Base-by-base conservation (phyloP, 2,113 vertebrate species). In the Poeciliopsis retropinna region DNA sequence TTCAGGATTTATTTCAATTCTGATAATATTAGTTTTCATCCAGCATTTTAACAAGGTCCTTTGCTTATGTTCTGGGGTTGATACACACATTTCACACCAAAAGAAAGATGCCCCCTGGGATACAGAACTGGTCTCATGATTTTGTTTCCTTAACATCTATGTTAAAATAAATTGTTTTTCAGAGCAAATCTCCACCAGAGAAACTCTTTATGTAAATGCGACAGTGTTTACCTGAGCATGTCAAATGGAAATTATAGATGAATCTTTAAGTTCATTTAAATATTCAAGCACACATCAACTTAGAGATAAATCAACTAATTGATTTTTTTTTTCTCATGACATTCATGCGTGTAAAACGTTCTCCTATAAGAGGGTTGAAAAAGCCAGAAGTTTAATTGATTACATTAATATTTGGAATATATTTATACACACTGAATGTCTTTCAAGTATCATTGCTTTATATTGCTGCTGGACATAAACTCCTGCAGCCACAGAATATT, bases 401-500 rank as follows among this genome's bases (percentile, higher is more conserved):
- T 2, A 19, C 12, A 44, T 41, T 25, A 5, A 8, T 28, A 44
- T 14, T 14, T 14, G 41, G 41, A 44, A 73, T 47, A 72, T 14
- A 28, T 30, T 75, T 10, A 34, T 31, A 4, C 14, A 78, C 30
- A 44, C 22, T n/a, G 10, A 25, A n/a, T 80, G 44, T 44, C 22
- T 41, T 71, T 41, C 51, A n/a, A 78, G 13, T 44, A 29, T 67
- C 3, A 54, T 8, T n/a, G 28, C 29, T 51, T 75, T 85, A 73
- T 64, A 22, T 28, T 7, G 60, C 64, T 63, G 76, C 57, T 54
- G 62, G 61, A 66, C 30, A 51, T 60, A 60, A 68, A 67, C 31
- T 11, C 44, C 41, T 72, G 51, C 30, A 27, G 76, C 19, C 66
- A 39, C 51, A 41, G 27, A 75, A 44, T 72, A 88, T 91, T 75